A percentile compares a stretch with the other conserved stretches of the same genome.
These are phyloP conservation scores for Erebia epiphron DNA, from an alignment of 2,888 invertebrate species.

Conservation along the genomic window DNA sequence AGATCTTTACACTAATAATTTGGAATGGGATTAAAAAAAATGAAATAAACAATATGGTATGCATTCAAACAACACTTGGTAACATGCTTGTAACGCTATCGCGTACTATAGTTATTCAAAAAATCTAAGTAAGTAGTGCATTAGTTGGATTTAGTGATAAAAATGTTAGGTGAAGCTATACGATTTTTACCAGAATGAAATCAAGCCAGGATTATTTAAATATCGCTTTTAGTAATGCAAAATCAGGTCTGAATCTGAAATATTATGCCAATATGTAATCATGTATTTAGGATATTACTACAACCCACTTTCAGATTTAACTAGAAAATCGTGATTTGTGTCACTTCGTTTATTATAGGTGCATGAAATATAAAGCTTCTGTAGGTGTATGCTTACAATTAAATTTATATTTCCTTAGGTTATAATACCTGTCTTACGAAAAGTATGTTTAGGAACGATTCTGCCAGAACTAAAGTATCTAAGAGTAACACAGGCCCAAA, in stretches of 20 bases:
- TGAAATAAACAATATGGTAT: no score
- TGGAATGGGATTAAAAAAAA: no score
- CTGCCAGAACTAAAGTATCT: neutral
- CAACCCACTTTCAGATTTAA: neutral
- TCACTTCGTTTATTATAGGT: slow-evolving; percentile 4
- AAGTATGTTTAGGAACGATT: neutral
- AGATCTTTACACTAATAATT: no score
- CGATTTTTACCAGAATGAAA: no score
- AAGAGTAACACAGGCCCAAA: neutral
- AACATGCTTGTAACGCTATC: no score
- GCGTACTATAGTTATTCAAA: no score
- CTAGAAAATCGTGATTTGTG: neutral
- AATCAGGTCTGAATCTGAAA: neutral
- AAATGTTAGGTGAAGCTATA: no score
- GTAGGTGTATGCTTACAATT: slow-evolving; percentile 1
- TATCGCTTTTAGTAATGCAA: no score
- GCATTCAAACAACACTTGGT: no score
- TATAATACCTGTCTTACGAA: slow-evolving; percentile 11
- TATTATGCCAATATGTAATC: slow-evolving; percentile 1
- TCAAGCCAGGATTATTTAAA: no score
- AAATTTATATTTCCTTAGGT: slow-evolving; percentile 8
- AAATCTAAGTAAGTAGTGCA: no score
- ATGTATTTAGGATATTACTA: neutral
- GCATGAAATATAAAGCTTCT: slow-evolving; percentile 16
- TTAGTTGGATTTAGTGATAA: no score